phyloP scores from a whole-genome alignment of 2,888 invertebrate genomes.

The Choristoneura rosaceana region DNA sequence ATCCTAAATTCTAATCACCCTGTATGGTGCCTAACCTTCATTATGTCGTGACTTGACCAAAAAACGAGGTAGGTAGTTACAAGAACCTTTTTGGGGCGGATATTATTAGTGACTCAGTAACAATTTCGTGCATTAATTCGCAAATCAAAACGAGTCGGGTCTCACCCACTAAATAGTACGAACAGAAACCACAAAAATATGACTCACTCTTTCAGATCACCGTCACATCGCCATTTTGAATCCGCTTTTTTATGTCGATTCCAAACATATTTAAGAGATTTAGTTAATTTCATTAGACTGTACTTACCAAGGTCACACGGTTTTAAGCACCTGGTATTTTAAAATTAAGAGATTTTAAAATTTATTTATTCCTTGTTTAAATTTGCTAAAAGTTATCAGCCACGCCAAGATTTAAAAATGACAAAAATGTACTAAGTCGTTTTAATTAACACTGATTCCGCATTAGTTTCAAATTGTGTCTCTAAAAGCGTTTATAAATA shows the following conservation, averaged over 20 bases:
- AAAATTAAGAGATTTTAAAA: not conserved
- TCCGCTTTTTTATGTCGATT: conserved; percentile 25
- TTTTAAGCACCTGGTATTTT: not conserved
- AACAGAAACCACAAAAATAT: conserved; percentile 34
- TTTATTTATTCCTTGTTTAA: not conserved
- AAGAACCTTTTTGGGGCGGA: conserved; percentile 29
- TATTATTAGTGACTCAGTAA: conserved; percentile 24
- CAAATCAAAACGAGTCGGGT: conserved; percentile 24
- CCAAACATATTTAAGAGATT: conserved; percentile 1
- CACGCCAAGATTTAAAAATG: not conserved
- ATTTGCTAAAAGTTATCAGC: not conserved
- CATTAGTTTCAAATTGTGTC: not conserved
- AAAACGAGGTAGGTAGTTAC: not conserved
- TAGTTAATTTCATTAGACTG: conserved; percentile 13
- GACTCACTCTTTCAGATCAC: conserved; percentile 27
- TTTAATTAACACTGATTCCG: not conserved
- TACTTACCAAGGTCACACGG: not conserved
- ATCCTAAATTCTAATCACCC: not conserved
- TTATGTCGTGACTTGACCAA: conserved; percentile 12
- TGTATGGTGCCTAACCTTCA: not conserved
- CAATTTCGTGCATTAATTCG: conserved; percentile 36
- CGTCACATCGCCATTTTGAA: conserved; percentile 35
- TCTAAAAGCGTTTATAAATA: not conserved
- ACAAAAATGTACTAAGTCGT: not conserved
- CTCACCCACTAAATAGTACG: conserved; percentile 28